These are phyloP conservation scores for Acronicta aceris DNA, from an alignment of 2,888 invertebrate genomes.

Conservation along the genomic window DNA sequence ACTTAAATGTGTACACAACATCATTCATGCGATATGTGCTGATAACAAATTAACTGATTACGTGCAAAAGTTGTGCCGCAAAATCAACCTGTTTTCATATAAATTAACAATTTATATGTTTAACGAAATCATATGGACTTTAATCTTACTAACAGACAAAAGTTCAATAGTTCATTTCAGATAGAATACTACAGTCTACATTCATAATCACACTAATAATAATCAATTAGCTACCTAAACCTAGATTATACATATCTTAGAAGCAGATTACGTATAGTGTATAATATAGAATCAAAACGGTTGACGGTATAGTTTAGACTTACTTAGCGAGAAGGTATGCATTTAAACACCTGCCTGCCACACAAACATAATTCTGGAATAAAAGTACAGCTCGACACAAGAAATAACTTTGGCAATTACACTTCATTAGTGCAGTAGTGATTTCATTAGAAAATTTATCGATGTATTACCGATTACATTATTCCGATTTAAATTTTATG, in stretches of 20 bases:
- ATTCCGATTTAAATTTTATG: slow-evolving; percentile 15
- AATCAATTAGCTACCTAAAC: slow-evolving; percentile 17
- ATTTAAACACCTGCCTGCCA: slow-evolving; percentile 47
- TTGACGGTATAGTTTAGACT: slow-evolving; percentile 37
- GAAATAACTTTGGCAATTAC: slow-evolving; percentile 25
- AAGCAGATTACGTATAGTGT: slow-evolving; percentile 24
- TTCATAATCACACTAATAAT: slow-evolving; percentile 14
- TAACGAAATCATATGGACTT: slow-evolving; percentile 7
- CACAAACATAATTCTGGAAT: slow-evolving; percentile 38
- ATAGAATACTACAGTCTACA: slow-evolving; percentile 29
- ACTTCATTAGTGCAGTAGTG: not conserved
- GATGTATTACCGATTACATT: no score
- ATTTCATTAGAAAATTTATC: not conserved
- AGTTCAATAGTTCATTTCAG: slow-evolving; percentile 2
- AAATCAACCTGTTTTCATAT: slow-evolving; percentile 33
- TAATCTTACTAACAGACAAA: slow-evolving; percentile 9
- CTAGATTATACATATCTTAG: slow-evolving; percentile 18
- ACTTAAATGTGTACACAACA: slow-evolving; percentile 46
- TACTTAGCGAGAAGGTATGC: slow-evolving; percentile 44
- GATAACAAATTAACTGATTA: slow-evolving; percentile 47
- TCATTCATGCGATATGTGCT: slow-evolving; percentile 58
- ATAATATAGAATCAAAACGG: slow-evolving; percentile 18
- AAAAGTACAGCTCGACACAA: slow-evolving; percentile 48
- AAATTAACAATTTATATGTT: slow-evolving; percentile 22
- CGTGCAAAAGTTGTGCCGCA: slow-evolving; percentile 56